Base-by-base conservation (phyloP, 2,797 vertebrate species). In the Sylvilagus floridanus region DNA sequence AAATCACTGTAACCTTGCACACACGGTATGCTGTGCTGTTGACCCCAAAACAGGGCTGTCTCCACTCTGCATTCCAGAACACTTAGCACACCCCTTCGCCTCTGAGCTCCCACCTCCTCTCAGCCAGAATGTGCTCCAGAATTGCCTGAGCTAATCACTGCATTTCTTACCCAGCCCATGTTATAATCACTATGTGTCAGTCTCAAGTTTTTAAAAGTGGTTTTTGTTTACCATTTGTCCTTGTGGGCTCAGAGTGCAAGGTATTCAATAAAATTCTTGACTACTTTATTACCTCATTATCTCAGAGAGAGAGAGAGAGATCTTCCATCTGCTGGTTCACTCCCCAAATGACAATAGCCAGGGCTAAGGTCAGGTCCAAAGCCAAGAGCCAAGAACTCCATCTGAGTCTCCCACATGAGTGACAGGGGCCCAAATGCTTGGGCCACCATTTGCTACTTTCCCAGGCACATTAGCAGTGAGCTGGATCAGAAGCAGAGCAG, bases 171-270 rank as follows among this genome's bases (percentile, higher is more conserved):
- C 12, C 72, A 88, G 68, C 1, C 7, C 22, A 60, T 62, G 83
- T 84, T 13, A 71, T 30, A 66, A 94, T 65, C 94, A 84, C 77
- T 89, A 5, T 65, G n/a, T 93, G 28, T 92, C 63, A 76, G 7
- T 68, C 57, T 92, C 52, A 57, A 83, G 52, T 69, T 77, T 78
- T 88, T 30, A 28, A 37, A 35, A 91, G 30, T n/a, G 84, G 65
- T 42, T 30, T 87, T 81, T 89, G 86, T 66, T 83, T 72, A 72
- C 6, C 52, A 10, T 62, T 88, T 82, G 26, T 63, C 7, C 13
- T 82, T n/a, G 7, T 32, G 28, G 54, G 14, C 4, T 79, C 62
- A 91, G 84, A 95, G 60, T 52, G 32, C 63, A 81, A 90, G 30
- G 32, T 17, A 75, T 83, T 91, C 76, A 28, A 68, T 78, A 54